These are phyloP conservation scores for Etia nguti DNA, from an alignment of 2,113 vertebrate species.

Conservation along the genomic window DNA sequence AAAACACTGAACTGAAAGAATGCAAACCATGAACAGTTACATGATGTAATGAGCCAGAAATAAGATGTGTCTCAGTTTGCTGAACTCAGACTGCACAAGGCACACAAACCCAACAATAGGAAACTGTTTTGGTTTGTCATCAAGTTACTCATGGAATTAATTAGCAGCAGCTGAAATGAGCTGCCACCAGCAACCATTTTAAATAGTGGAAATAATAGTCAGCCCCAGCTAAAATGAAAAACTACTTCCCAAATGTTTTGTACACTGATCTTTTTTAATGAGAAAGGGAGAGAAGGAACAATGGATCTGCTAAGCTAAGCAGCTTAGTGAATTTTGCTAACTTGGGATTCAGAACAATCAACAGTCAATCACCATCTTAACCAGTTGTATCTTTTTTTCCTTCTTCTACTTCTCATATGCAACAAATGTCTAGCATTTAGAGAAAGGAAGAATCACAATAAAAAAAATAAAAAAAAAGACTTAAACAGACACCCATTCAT, in stretches of 20 bases:
- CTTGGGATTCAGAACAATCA: not conserved
- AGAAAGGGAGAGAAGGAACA: not conserved
- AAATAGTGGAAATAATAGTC: not conserved
- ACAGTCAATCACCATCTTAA: not conserved
- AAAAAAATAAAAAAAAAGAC: not conserved
- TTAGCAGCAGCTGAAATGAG: not conserved
- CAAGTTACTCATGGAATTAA: not conserved
- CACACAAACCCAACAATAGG: not conserved
- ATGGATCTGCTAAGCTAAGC: not conserved
- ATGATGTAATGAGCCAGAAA: not conserved
- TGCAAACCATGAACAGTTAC: not conserved
- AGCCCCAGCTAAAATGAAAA: not conserved
- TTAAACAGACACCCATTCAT: not conserved
- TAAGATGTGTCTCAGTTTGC: not conserved
- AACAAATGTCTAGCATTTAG: accelerated
- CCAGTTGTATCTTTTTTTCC: not conserved
- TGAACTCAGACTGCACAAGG: not conserved
- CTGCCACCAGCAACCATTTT: not conserved
- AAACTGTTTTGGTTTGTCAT: not conserved
- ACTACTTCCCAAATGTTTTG: not conserved
- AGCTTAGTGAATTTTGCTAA: not conserved
- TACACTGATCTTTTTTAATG: not conserved
- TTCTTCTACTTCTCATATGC: not conserved
- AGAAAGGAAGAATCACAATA: not conserved
- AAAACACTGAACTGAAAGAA: not conserved